Base-by-base conservation (phyloP, 1,140 invertebrate genomes). In the Apis florea region DNA sequence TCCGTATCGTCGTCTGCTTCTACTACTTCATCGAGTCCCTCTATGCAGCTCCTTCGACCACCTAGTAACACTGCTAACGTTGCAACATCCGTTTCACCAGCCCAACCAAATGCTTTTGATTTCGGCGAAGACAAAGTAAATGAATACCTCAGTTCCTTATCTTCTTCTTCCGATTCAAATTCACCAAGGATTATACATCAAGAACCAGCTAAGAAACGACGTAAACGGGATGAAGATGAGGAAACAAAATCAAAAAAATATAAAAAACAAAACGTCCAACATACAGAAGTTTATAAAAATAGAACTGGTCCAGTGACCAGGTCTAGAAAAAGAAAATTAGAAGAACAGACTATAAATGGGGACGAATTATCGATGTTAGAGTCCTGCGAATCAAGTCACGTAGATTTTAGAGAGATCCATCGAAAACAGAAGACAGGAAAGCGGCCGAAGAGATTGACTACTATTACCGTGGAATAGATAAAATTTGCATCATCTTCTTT, bases 91-190 rank as follows among this genome's bases (percentile, higher is more conserved):
- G 84, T 85, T 4, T 90, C 72, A 26, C 83, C 82, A 0, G 69
- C 64, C 59, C 91, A 51, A 75, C 90, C 88, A 0, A 94, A 90
- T 79, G 93, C 94, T 13, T 95, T 95, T 88, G 94, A 94, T 79
- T 95, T 95, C 69, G 91, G 92, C 19, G 95, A 95, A 79, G 93
- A 94, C 10, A 89, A 93, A 83, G 94, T 95, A 51, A 94, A 93
- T 78, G 94, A 95, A 59, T 95, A 95, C 69, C 88, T 95, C 12
- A 94, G 93, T 17, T 94, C 94, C 12, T 79, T 94, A 17, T 95
- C 94, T 1, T 94, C 93, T 0, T 93, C 91, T 2, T 92, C 90
- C 2, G 92, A 93, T n/a, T 92, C 91, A 0, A 92, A 92, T 56
- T 92, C 90, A 0, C 89, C 90, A 8, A 88, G 81, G 67, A 86